phyloP scores from a whole-genome alignment of 2,113 vertebrate genomes.

The Redunca redunca region DNA sequence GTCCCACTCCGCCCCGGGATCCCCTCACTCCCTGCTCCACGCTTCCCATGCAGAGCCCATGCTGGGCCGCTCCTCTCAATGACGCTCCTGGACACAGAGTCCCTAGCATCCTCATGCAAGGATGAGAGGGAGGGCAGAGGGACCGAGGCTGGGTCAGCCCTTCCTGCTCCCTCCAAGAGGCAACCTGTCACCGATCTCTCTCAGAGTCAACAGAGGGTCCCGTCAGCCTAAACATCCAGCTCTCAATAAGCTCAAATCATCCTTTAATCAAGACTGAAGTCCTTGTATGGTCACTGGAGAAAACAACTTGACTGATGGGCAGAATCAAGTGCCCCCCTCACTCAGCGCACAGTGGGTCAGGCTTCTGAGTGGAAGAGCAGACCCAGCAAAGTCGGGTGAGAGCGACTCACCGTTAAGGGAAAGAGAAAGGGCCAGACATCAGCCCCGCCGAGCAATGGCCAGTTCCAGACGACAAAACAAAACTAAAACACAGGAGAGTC shows the following conservation, averaged over 20 bases:
- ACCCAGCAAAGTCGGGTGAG: background rate
- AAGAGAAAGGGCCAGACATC: background rate
- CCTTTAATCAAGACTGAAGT: background rate
- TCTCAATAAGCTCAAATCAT: background rate
- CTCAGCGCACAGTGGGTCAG: background rate
- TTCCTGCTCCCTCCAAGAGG: background rate
- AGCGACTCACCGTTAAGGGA: rapidly evolving
- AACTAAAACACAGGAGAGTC: background rate
- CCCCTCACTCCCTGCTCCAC: background rate
- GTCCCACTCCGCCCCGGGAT: rapidly evolving
- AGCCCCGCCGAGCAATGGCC: rapidly evolving
- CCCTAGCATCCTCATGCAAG: background rate
- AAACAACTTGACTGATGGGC: background rate
- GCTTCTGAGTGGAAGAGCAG: background rate
- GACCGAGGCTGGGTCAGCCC: rapidly evolving
- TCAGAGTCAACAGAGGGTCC: background rate
- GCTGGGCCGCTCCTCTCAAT: background rate
- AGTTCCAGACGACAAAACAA: too few species aligned
- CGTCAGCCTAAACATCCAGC: background rate
- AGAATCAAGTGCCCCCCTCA: background rate
- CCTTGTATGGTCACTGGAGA: background rate
- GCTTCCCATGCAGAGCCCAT: background rate
- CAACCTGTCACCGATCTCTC: background rate
- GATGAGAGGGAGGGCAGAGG: background rate
- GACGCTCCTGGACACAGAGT: background rate